Percentiles rank a stretch among this genome's conserved stretches.
Conservation (phyloP, 2,888 invertebrate species). For the Drymonia ruficornis region DNA sequence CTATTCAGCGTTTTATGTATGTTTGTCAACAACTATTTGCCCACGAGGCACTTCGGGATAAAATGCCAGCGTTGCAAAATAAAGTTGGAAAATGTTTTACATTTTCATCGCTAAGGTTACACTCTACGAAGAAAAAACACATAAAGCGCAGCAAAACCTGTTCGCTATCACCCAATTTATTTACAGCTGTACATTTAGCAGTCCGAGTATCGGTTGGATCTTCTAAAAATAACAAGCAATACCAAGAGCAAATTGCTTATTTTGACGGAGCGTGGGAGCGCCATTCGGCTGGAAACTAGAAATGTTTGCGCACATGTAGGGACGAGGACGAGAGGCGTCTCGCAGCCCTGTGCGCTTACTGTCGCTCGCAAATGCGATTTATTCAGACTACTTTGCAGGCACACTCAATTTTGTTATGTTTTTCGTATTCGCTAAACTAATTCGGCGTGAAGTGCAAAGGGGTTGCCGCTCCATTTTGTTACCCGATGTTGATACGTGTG, state of each 20-base stretch:
- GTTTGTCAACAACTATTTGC: not conserved
- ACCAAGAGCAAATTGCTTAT: conserved; percentile 68
- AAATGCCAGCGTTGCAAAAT: not conserved
- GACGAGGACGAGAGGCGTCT: conserved; percentile 37
- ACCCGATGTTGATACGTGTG: conserved; percentile 9
- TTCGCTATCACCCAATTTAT: not conserved
- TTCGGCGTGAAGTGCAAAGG: conserved; percentile 40
- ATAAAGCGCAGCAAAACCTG: not conserved
- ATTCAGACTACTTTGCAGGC: conserved; percentile 59
- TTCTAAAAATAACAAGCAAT: conserved; percentile 52
- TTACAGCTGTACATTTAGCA: not conserved
- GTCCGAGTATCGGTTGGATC: conserved; percentile 19
- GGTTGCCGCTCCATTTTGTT: conserved; percentile 22
- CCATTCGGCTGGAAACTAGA: conserved; percentile 67
- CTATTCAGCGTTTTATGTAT: not conserved
- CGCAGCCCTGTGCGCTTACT: conserved; percentile 33
- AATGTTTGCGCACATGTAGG: conserved; percentile 56
- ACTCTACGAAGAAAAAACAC: not conserved
- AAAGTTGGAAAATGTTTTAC: not conserved
- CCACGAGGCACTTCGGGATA: not conserved
- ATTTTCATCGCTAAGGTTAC: not conserved
- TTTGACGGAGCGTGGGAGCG: conserved; percentile 61
- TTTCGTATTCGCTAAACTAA: conserved; percentile 47
- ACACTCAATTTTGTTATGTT: conserved; percentile 54
- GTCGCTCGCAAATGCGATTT: conserved; percentile 66